Evolutionary conservation across 2,797 vertebrate species (phyloP), one percentile per base, ranked within the genome.

Genomic region (Tympanoctomys barrerae): DNA sequence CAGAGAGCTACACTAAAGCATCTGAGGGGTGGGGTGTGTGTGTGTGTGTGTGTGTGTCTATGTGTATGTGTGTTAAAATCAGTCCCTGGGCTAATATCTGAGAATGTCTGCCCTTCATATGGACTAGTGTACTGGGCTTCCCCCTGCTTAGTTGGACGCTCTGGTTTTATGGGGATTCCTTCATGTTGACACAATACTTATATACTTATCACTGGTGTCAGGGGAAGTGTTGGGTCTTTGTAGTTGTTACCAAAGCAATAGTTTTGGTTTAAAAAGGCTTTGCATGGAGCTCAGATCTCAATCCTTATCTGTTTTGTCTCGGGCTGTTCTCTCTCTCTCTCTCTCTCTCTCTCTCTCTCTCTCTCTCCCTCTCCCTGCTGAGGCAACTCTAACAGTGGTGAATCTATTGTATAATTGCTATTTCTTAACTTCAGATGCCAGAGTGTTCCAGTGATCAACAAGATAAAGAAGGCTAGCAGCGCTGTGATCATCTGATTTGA

Each of bases 301-400:
- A 16, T 64, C 11, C 13, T 80, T 36, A 12, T 19, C 0, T 13
- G 91, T 87, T 84, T 36, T 86, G 14, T 33, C 7, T 84, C 46
- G 57, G 64, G 22, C 73, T 24, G 83, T 88, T 84, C 33, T 90
- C 19, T 31, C 7, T 84, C n/a, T 87, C 81, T 95, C 59, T 77
- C 75, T 90, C 19, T 31, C 5, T 31, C 5, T 84, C 31, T 84
- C 33, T 90, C 19, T 31, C 7, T 84, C 31, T 84, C 28, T 90
- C 19, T 31, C 7, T 81, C n/a, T 84, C 33, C 87, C 19, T 31
- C 7, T 81, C n/a, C 77, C 75, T 91, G 1, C 9, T 21, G 80
- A 87, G 28, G 7, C 28, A 84, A 31, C 14, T 46, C 52, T 39
- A 80, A 33, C 12, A 39, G 62, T 5, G 91, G 21, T 3, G 36